These are phyloP conservation scores for Pristionchus arcanus DNA, from an alignment of 2,888 invertebrate species.

Conservation along the genomic window DNA sequence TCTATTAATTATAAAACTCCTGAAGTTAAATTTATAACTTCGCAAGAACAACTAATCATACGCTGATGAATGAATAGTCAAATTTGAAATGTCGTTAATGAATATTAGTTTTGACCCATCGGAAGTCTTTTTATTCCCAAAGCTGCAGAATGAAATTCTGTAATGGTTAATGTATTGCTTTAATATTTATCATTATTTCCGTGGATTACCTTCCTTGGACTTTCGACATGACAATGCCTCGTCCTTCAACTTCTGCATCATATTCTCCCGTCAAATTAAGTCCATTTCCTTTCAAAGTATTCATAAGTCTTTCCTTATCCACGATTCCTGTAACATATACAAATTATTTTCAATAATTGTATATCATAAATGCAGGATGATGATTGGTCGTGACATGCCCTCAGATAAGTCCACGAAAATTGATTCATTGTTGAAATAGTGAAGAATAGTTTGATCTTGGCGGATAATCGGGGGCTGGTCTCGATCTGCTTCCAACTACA, in stretches of 20 bases:
- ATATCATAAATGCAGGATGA: too few species aligned
- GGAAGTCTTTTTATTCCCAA: background rate
- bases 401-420: background rate
- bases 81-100: background rate
- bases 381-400: background rate
- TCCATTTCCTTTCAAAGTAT: background rate
- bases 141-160: background rate
- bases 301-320: background rate
- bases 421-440: background rate
- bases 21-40: background rate
- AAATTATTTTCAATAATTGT: too few species aligned
- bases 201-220: background rate
- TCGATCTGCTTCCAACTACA: constrained; percentile 35
- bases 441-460: background rate
- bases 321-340: background rate
- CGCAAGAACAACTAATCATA: background rate
- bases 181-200: background rate
- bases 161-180: background rate
- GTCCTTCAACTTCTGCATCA: background rate
- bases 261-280: background rate
- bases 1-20: background rate
- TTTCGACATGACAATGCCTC: background rate
- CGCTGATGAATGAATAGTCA: background rate
- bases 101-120: background rate
- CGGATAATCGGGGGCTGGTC: background rate